Base-by-base conservation (phyloP, 2,888 invertebrate genomes). In the Masnerella sp. region DNA sequence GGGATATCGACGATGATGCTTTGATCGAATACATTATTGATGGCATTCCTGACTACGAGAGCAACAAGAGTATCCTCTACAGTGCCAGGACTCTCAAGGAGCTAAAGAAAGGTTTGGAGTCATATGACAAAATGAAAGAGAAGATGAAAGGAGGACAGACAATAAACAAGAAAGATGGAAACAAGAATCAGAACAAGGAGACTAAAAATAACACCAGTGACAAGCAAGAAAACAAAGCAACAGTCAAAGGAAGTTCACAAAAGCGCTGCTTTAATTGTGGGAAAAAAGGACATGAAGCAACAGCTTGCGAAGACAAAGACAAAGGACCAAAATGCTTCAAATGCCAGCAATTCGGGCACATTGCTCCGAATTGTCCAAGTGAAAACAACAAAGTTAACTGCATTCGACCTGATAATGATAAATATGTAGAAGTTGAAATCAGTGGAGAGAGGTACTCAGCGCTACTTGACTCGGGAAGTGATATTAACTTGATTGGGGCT, bases 1-100 rank as follows among this genome's bases (percentile, higher is more conserved):
- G n/a, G n/a, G 5, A 61, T 3, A 20, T 80, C 0, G 74, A 79
- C 36, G 69, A 76, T 12, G 70, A 73, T 1, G 76, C 76, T 0
- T 8, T 77, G 0, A 71, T 79, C 0, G 71, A 77, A 5, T 71
- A 78, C n/a, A 47, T 47, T 2, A 15, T 47, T 9, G 30, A 47
- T 12, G 47, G 47, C n/a, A 17, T 47, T 17, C 47, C 8, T 30
- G 47, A 30, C 8, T 28, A 47, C 4, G 47, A 47, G 12, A 47
- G 17, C n/a, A 65, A 61, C 8, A 70, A 70, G 20, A 2, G 28
- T 20, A 61, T 74, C 1, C 9, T 70, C 0, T 51, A 74, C 14
- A 36, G 54, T 4, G 61, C 54, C 0, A 32, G 0, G 2, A 51
- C 32, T 3, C 61, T 74, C 1, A 61, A 54, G 14, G 67, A 70